Evolutionary conservation across 2,113 vertebrate species (phyloP).

Genomic region (Callospermophilus lateralis): DNA sequence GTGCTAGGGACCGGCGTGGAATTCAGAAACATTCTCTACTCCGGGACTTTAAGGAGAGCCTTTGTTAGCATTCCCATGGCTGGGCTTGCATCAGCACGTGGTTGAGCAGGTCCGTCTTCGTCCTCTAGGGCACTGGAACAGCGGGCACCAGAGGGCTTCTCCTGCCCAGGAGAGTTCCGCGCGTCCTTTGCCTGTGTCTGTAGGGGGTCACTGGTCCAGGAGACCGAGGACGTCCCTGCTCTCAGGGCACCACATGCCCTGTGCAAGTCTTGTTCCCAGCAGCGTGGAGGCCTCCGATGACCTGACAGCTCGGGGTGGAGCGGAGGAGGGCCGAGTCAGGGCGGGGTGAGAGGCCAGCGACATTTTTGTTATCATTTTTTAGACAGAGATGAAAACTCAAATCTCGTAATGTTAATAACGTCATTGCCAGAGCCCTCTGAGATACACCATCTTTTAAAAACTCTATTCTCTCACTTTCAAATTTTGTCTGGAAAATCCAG

Average conservation of each 20-base stretch:
- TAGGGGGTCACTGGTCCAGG: no score
- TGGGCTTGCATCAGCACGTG: constrained; percentile 11
- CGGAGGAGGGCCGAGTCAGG: neutral
- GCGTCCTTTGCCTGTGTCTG: neutral
- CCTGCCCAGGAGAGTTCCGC: neutral
- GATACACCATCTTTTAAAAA: neutral
- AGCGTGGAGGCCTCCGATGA: neutral
- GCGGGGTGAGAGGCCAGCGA: fast-evolving
- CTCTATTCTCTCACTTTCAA: neutral
- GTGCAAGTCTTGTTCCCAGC: neutral
- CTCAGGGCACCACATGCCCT: no score
- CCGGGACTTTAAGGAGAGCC: constrained; percentile 37
- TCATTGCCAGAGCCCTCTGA: neutral
- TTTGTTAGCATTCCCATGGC: neutral
- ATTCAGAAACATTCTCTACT: constrained; percentile 1
- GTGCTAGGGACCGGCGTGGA: neutral
- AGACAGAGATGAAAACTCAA: neutral
- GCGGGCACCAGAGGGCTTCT: neutral
- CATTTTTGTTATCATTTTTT: neutral
- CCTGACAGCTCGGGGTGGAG: neutral
- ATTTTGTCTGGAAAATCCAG: constrained; percentile 22
- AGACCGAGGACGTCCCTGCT: neutral
- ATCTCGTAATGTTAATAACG: neutral
- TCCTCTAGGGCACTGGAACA: neutral
- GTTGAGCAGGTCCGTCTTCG: constrained; percentile 30